phyloP scores from a whole-genome alignment of 1,140 invertebrate species.

The Luehdorfia chinensis region DNA sequence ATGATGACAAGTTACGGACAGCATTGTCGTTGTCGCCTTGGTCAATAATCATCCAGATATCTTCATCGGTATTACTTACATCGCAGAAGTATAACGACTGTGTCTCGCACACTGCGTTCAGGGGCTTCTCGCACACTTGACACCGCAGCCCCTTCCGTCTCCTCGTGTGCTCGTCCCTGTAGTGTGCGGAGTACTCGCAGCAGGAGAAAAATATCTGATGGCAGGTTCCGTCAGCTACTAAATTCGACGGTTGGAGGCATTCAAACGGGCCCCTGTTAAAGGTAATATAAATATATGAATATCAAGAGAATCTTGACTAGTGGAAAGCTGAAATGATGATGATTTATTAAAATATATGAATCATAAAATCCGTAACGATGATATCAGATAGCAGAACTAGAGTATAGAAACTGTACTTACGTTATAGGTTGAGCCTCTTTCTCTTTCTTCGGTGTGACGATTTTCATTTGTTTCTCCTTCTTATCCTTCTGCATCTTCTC shows the following conservation, averaged over 20 bases:
- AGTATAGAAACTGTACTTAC: constrained; percentile 38
- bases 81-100: constrained; percentile 29
- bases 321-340: no score
- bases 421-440: constrained; percentile 40
- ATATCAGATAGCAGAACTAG: no score
- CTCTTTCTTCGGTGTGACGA: constrained; percentile 21
- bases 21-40: no score
- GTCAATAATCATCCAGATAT: no score
- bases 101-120: constrained; percentile 21
- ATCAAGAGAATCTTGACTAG: no score
- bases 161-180: constrained; percentile 57
- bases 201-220: constrained; percentile 69
- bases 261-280: constrained; percentile 66
- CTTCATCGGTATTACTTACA: constrained; percentile 26
- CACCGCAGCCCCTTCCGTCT: constrained; percentile 48
- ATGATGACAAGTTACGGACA: no score
- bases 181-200: constrained; percentile 65
- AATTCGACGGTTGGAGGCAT: constrained; percentile 49
- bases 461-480: constrained; percentile 18
- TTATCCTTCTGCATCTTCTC: constrained; percentile 15
- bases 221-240: constrained; percentile 40
- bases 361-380: no score
- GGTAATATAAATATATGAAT: no score
- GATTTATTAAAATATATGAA: no score
- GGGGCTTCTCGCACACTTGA: constrained; percentile 68